phyloP scores from a whole-genome alignment of 37 sponge, comb jelly and placozoan genomes.

The Halisarca cf. caerulea region DNA sequence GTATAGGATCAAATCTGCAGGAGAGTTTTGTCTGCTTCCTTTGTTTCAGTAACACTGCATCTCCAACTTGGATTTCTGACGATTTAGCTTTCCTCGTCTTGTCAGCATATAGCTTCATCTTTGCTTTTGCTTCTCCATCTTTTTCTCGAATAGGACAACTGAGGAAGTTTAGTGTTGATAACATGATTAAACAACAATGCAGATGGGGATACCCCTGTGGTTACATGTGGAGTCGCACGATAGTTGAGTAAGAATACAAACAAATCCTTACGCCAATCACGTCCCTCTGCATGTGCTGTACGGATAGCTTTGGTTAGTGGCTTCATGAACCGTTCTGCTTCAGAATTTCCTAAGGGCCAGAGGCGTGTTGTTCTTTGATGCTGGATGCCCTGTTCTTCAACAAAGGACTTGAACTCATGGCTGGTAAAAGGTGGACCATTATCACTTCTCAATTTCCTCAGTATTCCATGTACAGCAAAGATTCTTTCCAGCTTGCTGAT shows the following conservation, averaged over 20 bases:
- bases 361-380: constrained; percentile 36
- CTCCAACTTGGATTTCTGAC: constrained; percentile 34
- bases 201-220: constrained; percentile 33
- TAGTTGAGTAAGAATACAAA: too few species aligned
- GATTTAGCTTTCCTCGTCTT: not conserved
- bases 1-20: constrained; percentile 38
- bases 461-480: constrained; percentile 52
- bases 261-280: constrained; percentile 46
- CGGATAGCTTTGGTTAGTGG: constrained; percentile 45
- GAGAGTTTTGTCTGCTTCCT: constrained; percentile 45
- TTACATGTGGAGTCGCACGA: constrained; percentile 43
- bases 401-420: constrained; percentile 29
- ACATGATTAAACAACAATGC: constrained; percentile 18
- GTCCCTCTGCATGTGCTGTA: constrained; percentile 32
- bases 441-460: constrained; percentile 18
- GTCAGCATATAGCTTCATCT: constrained; percentile 35
- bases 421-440: constrained; percentile 43
- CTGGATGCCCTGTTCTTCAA: constrained; percentile 26
- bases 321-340: constrained; percentile 60
- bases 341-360: constrained; percentile 43
- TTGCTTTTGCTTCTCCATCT: constrained; percentile 31
- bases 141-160: constrained; percentile 11
- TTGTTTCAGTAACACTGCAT: constrained; percentile 24
- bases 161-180: constrained; percentile 36
- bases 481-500: constrained; percentile 42